Percentiles rank a stretch among this genome's conserved stretches.
Evolutionary conservation across 2,888 invertebrate species (phyloP).

Genomic region (Drosophila falleni): DNA sequence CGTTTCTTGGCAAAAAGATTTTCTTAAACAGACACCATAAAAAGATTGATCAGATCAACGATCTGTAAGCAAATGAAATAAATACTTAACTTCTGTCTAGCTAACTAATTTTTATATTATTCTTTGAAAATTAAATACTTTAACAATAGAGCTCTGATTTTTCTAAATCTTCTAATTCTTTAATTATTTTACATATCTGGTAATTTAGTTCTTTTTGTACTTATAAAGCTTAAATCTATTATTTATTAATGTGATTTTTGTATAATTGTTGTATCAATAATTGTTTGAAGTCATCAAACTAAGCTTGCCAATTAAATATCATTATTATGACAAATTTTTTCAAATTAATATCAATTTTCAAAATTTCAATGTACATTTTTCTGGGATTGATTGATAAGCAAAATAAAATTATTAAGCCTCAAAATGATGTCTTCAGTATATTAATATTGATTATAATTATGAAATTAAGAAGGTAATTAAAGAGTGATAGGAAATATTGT

Average conservation of each 20-base stretch:
- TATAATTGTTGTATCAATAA: background rate
- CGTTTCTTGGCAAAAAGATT: background rate
- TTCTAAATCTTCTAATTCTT: too few relatives aligned
- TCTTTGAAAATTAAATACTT: too few relatives aligned
- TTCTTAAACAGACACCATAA: background rate
- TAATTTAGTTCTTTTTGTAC: too few relatives aligned
- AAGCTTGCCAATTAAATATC: background rate
- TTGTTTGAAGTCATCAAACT: background rate
- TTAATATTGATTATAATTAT: background rate
- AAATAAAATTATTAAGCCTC: background rate
- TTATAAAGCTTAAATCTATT: background rate
- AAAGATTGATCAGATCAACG: background rate
- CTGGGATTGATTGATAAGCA: background rate
- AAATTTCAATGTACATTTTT: background rate
- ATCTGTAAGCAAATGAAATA: background rate
- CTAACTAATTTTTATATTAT: too few relatives aligned
- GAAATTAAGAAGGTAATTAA: background rate
- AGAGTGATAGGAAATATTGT: background rate
- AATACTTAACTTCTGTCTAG: background rate
- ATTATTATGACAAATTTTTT: conserved; percentile 1
- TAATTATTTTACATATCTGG: too few relatives aligned
- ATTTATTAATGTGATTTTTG: background rate
- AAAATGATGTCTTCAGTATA: background rate
- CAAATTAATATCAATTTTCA: background rate
- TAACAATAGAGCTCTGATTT: too few relatives aligned